A percentile compares a stretch with the other conserved stretches of the same genome.
These are phyloP conservation scores for Galbula dea DNA, from an alignment of 2,113 vertebrate genomes.

Conservation along the genomic window DNA sequence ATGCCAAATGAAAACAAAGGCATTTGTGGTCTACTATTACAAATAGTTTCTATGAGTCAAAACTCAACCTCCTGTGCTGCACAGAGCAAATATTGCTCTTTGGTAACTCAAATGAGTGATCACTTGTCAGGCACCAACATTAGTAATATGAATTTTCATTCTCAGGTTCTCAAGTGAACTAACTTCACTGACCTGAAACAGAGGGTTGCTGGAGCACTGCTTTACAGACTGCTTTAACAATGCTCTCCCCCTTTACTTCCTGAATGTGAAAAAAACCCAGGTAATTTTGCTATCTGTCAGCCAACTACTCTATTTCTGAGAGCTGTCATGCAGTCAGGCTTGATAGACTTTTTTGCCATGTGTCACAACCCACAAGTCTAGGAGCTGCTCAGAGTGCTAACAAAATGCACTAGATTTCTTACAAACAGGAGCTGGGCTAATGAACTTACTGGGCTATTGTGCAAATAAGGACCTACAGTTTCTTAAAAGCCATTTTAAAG, in stretches of 20 bases:
- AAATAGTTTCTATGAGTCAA: not conserved
- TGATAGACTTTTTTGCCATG: not conserved
- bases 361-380: not conserved
- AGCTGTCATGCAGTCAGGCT: not conserved
- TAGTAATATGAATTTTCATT: not conserved
- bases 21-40: not conserved
- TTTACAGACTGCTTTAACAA: not conserved
- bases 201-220: not conserved
- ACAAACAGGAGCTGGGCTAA: not conserved
- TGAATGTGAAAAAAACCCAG: not conserved
- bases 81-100: not conserved
- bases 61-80: not conserved
- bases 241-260: not conserved
- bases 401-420: conserved; percentile 13
- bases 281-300: not conserved
- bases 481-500: conserved; percentile 20
- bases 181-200: not conserved
- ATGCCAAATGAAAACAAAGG: not conserved
- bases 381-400: conserved; percentile 15
- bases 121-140: not conserved
- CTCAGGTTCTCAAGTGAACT: not conserved
- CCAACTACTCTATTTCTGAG: not conserved
- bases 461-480: not conserved
- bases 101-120: not conserved
- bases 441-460: conserved; percentile 2